phyloP scores from a whole-genome alignment of 2,113 vertebrate genomes.

The Raphicerus campestris region DNA sequence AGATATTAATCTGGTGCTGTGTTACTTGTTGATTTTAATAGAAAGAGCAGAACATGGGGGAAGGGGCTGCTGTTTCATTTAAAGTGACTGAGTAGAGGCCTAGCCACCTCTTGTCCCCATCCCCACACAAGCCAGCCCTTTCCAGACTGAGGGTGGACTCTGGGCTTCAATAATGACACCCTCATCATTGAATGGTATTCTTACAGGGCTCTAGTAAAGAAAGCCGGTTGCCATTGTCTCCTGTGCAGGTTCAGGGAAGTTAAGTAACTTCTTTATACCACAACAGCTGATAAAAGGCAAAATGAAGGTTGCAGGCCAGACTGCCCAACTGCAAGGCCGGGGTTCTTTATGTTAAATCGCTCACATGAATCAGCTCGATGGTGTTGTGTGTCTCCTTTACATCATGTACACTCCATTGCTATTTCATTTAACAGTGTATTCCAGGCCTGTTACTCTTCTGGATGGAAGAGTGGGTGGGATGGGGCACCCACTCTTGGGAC shows the following conservation, averaged over 20 bases:
- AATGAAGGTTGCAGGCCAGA: neutral
- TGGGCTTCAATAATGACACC: neutral
- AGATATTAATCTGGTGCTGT: neutral
- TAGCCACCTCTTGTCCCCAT: neutral
- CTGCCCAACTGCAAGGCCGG: too few relatives aligned
- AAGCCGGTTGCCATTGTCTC: neutral
- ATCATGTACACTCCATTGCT: fast-evolving
- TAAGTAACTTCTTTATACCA: neutral
- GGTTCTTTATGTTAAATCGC: neutral
- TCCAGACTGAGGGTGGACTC: neutral
- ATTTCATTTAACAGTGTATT: neutral
- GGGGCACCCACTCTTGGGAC: neutral
- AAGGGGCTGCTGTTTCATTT: neutral
- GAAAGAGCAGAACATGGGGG: neutral
- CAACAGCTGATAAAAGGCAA: neutral
- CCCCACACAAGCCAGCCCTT: neutral
- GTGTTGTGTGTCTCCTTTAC: neutral
- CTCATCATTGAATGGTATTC: neutral
- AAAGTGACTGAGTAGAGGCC: neutral
- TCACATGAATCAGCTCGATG: neutral
- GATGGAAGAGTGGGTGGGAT: neutral
- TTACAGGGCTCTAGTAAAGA: neutral
- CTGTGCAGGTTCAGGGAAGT: neutral
- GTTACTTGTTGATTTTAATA: slow-evolving; percentile 46
- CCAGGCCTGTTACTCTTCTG: neutral